Base-by-base conservation (phyloP, 2,113 vertebrate species). In the Crocuta crocuta region DNA sequence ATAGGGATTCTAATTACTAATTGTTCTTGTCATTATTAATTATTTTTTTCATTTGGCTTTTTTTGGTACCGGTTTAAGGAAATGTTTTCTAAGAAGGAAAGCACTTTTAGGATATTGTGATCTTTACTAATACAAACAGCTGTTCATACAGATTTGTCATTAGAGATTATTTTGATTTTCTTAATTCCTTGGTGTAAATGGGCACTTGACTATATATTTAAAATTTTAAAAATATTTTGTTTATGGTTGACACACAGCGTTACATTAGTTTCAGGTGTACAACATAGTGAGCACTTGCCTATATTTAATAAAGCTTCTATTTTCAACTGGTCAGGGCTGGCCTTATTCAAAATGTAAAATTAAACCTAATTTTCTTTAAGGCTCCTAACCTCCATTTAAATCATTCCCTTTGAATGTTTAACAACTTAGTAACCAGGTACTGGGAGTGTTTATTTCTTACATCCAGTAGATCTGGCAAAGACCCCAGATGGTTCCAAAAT, bases 141-240 rank as follows among this genome's bases (percentile, higher is more conserved):
- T 89, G 63, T 91, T 89, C 7, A 31, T 5, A 92, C 13, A 80
- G 61, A 68, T 61, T 61, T 89, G 35, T 39, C 66, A 82, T 85
- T 12, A 92, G n/a, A 91, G 17, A 86, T 82, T 95, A 43, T 0
- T 87, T 84, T 79, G 45, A 93, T 91, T 96, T 96, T 94, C 26
- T 76, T 88, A 79, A 85, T 65, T 97, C 28, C 24, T 91, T 88
- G 4, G 7, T 88, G 3, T 74, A 90, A 94, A 81, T 92, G n/a
- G 23, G 1, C 84, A 12, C 10, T 71, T 90, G 15, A 13, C 2
- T 58, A 23, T 76, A 31, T 48, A 48, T 39, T 76, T 45, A 31
- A 28, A 8, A 8, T 8, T 76, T 74, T 43, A 31, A n/a, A 19
- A 70, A n/a, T 9, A 28, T 65, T 70, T 76, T 76, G 26, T 13